Evolutionary conservation across 2,888 invertebrate genomes (phyloP).

Genomic region (Pandemis cinnamomeana): DNA sequence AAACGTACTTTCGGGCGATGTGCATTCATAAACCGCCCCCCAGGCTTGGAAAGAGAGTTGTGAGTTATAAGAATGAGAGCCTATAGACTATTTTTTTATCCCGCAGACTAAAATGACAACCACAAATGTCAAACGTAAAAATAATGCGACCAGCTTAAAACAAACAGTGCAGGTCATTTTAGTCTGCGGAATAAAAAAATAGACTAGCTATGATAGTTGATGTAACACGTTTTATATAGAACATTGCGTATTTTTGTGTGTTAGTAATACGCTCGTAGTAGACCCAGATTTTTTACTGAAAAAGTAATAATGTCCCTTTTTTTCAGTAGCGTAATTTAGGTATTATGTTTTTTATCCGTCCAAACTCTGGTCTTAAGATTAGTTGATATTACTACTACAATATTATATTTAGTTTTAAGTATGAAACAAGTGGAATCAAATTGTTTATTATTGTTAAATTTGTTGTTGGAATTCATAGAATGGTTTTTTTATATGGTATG

Average conservation of each 20-base stretch:
- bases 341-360: conserved; percentile 63
- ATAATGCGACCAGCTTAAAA: too few species aligned
- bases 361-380: conserved; percentile 70
- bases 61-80: too few species aligned
- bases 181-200: too few species aligned
- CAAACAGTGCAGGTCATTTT: too few species aligned
- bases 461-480: conserved; percentile 40
- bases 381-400: conserved; percentile 39
- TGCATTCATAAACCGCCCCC: too few species aligned
- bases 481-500: conserved; percentile 18
- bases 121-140: too few species aligned
- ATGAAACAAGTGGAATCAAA: conserved; percentile 46
- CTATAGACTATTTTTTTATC: too few species aligned
- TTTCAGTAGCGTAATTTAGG: conserved; percentile 31
- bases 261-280: not conserved
- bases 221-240: not conserved
- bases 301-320: conserved; percentile 12
- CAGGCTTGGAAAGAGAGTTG: too few species aligned
- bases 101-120: too few species aligned
- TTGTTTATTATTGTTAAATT: conserved; percentile 49
- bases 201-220: too few species aligned
- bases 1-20: too few species aligned
- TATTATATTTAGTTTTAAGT: conserved; percentile 49
- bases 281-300: not conserved
- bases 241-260: not conserved